phyloP scores from a whole-genome alignment of 2,888 invertebrate species.

The Heteromurus nitidus region DNA sequence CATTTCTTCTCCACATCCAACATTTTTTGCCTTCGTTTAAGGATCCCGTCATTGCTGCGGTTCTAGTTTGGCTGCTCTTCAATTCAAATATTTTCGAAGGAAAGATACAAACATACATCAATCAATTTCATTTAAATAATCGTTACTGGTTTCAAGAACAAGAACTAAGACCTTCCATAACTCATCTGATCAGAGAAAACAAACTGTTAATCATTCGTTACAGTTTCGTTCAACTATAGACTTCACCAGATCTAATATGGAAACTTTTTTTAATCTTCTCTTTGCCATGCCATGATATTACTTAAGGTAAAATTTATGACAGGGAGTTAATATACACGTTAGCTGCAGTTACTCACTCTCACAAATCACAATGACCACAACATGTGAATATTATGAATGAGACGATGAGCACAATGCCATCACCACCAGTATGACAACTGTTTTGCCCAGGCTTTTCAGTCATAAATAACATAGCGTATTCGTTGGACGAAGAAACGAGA shows the following conservation, averaged over 20 bases:
- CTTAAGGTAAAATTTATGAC: conserved; percentile 51
- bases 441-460: background rate
- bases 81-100: background rate
- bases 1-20: background rate
- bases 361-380: conserved; percentile 2
- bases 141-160: conserved; percentile 36
- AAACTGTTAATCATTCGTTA: conserved; percentile 42
- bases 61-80: background rate
- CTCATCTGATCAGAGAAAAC: conserved; percentile 40
- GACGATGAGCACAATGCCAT: background rate
- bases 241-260: no score
- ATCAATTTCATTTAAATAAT: conserved; percentile 62
- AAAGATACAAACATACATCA: conserved; percentile 22
- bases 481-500: background rate
- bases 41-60: no score
- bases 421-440: conserved; percentile 11
- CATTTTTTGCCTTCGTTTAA: no score
- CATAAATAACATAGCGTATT: no score
- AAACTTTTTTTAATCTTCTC: background rate
- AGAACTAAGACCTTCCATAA: conserved; percentile 56
- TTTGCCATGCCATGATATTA: conserved; percentile 11
- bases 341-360: background rate
- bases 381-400: background rate
- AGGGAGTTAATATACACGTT: conserved; percentile 8
- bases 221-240: background rate